These are phyloP conservation scores for Nerophis ophidion DNA, from an alignment of 2,113 vertebrate species.

Conservation along the genomic window DNA sequence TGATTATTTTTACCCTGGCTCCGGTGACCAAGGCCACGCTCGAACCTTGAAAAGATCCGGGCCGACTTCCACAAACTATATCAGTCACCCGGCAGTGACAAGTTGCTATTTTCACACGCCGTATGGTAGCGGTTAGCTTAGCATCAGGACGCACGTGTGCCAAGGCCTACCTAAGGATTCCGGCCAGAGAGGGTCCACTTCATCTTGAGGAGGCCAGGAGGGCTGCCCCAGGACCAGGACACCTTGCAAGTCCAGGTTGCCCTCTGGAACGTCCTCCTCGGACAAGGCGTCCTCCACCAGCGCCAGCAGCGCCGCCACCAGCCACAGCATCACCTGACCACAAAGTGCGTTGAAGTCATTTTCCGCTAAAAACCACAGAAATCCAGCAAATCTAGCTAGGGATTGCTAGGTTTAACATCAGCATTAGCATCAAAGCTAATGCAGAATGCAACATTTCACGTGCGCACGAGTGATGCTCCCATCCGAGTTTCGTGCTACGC, in stretches of 20 bases:
- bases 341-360: not conserved
- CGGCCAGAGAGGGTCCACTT: slow-evolving; percentile 11
- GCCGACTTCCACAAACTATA: slow-evolving; percentile 30
- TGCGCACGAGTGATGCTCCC: too few relatives aligned
- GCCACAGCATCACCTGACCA: slow-evolving; percentile 56
- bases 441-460: too few relatives aligned
- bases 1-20: slow-evolving; percentile 33
- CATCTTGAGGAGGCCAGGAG: slow-evolving; percentile 14
- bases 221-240: slow-evolving; percentile 12
- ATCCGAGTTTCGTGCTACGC: too few relatives aligned
- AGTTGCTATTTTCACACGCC: slow-evolving; percentile 15
- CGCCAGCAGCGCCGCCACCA: slow-evolving; percentile 45
- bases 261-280: slow-evolving; percentile 35
- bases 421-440: too few relatives aligned
- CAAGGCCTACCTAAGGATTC: slow-evolving; percentile 17
- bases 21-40: slow-evolving; percentile 29
- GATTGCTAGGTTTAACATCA: not conserved
- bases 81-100: slow-evolving; percentile 28
- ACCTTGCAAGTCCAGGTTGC: slow-evolving; percentile 23
- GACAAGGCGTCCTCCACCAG: slow-evolving; percentile 51
- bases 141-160: not conserved
- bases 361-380: not conserved
- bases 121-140: not conserved
- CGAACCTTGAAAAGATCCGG: slow-evolving; percentile 30
- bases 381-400: not conserved